These are phyloP conservation scores for Thelaira solivaga DNA, from an alignment of 2,888 invertebrate genomes.

Conservation along the genomic window DNA sequence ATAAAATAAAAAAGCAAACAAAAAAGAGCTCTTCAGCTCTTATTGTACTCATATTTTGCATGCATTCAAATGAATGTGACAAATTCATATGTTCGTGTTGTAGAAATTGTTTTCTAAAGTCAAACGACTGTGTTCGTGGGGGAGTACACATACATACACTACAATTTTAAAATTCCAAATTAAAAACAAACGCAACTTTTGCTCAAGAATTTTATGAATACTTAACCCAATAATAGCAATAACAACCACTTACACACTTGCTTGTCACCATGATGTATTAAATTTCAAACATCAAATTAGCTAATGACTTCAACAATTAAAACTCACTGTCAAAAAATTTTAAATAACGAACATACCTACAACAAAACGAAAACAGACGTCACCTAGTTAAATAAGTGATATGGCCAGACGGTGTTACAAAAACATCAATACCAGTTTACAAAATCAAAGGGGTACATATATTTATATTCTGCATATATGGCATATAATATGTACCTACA, in stretches of 20 bases:
- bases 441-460: too few relatives aligned
- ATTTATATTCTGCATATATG: too few relatives aligned
- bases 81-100: too few relatives aligned
- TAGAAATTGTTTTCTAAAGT: background rate
- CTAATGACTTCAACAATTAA: conserved; percentile 52
- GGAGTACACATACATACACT: conserved; percentile 5
- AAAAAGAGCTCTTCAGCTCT: too few relatives aligned
- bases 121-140: conserved; percentile 4
- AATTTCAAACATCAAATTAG: conserved; percentile 25
- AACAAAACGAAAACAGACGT: conserved; percentile 42
- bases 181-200: background rate
- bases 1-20: too few relatives aligned
- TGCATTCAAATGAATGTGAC: background rate
- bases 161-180: background rate
- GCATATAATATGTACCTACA: too few relatives aligned
- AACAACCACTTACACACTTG: background rate
- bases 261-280: background rate
- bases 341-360: conserved; percentile 1
- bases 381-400: conserved; percentile 39
- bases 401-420: conserved; percentile 40
- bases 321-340: conserved; percentile 32
- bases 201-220: background rate
- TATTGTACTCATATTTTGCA: background rate
- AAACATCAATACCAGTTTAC: too few relatives aligned
- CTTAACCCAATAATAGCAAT: background rate